Conservation (phyloP, 2,888 invertebrate genomes). For the Ophion obscuratus region DNA sequence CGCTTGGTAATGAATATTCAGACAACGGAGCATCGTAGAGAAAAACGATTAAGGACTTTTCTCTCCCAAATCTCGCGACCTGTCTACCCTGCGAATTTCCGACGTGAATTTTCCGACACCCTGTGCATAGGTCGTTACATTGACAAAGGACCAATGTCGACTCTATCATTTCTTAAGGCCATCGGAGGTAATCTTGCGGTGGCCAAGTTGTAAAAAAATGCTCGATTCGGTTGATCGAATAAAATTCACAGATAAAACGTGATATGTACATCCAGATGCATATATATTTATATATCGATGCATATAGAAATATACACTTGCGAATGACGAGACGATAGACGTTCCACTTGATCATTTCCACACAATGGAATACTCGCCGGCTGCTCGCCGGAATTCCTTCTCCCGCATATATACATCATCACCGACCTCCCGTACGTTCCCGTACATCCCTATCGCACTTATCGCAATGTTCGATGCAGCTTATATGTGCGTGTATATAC, state of each 20-base stretch:
- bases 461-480: constrained; percentile 46
- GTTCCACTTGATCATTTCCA: constrained; percentile 76
- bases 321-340: constrained; percentile 60
- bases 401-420: constrained; percentile 33
- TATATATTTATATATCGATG: constrained; percentile 3
- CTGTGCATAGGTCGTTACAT: background rate
- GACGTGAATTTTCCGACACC: background rate
- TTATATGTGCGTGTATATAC: constrained; percentile 19
- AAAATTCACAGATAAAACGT: background rate
- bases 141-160: background rate
- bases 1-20: background rate
- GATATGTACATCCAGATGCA: background rate
- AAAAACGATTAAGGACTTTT: background rate
- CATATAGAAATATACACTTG: constrained; percentile 9
- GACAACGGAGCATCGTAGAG: background rate
- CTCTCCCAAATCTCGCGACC: background rate
- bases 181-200: background rate
- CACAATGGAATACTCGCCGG: constrained; percentile 70
- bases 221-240: background rate
- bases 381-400: constrained; percentile 52
- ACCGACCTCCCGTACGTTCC: constrained; percentile 32
- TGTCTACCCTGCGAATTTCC: background rate
- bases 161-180: background rate
- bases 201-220: background rate
- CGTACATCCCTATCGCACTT: constrained; percentile 48